Base-by-base conservation (phyloP, 2,797 vertebrate genomes). In the Argyrosomus regius region DNA sequence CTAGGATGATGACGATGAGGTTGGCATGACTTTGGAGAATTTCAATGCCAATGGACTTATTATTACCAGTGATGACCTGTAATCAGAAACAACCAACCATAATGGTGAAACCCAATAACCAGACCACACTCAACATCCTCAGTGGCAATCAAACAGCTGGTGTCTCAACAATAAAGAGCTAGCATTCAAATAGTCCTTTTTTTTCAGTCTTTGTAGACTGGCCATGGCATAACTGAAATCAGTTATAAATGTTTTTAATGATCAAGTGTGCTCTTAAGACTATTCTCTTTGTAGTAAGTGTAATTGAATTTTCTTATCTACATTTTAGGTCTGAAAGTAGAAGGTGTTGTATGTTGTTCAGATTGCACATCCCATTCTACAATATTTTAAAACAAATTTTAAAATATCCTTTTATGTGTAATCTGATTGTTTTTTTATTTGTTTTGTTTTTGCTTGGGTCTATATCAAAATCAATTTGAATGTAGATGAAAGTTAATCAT, bases 31-130 rank as follows among this genome's bases (percentile, higher is more conserved):
- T 53, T 0, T 91, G 26, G 88, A 91, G 70, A 96, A 94, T 80
- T 45, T 26, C 0, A 35, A 50, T 6, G 56, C 80, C 60, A 86
- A 71, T n/a, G 91, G 67, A 62, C 84, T 95, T 26, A 26, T 64
- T 11, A 28, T 95, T 48, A 94, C 81, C 20, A 77, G 65, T 11
- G 94, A 95, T 5, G 95, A 96, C 87, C 50, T 94, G 75, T 93
- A 88, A 81, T 63, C 75, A 46, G 24, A 16, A 18, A 70, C 43
- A 61, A 69, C 22, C 31, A 65, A 43, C 52, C 65, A 26, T 6
- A 41, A 50, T 60, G 56, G 8, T 62, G 18, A 54, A 73, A 64
- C 2, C 1, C 16, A 71, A 39, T 31, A 45, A 50, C 41, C 60
- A 59, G 12, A 45, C 3, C 52, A 14, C 6, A 48, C 10, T 1